phyloP scores from a whole-genome alignment of 2,113 vertebrate species.

The Pangasianodon gigas region DNA sequence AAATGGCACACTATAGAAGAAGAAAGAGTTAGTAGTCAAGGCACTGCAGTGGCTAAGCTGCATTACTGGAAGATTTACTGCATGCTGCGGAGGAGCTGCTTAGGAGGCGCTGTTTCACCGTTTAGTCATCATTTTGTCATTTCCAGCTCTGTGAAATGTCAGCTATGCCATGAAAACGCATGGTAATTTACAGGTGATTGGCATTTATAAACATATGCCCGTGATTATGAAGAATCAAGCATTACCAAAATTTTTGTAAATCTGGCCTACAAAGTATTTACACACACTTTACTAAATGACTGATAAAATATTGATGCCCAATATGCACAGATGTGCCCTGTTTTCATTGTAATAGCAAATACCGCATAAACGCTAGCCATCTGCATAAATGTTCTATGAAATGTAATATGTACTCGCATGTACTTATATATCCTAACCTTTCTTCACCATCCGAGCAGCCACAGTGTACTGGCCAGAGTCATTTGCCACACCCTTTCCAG shows the following conservation, averaged over 20 bases:
- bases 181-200: not conserved
- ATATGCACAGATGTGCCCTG: not conserved
- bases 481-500: constrained; percentile 89
- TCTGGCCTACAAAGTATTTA: not conserved
- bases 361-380: no score
- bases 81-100: not conserved
- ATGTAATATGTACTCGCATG: not conserved
- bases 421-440: constrained; percentile 77
- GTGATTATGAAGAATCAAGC: not conserved
- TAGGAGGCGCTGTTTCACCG: not conserved
- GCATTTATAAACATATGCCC: not conserved
- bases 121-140: not conserved
- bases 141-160: not conserved
- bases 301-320: not conserved
- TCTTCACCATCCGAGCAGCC: constrained; percentile 94
- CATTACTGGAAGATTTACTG: not conserved
- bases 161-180: not conserved
- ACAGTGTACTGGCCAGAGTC: constrained; percentile 96
- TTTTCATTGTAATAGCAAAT: not conserved
- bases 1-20: not conserved
- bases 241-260: not conserved
- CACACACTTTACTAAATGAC: not conserved
- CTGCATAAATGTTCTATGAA: not conserved
- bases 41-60: not conserved
- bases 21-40: not conserved